A percentile compares a stretch with the other conserved stretches of the same genome.
These are phyloP conservation scores for Thalassoma bifasciatum DNA, from an alignment of 2,113 vertebrate species.

Conservation along the genomic window DNA sequence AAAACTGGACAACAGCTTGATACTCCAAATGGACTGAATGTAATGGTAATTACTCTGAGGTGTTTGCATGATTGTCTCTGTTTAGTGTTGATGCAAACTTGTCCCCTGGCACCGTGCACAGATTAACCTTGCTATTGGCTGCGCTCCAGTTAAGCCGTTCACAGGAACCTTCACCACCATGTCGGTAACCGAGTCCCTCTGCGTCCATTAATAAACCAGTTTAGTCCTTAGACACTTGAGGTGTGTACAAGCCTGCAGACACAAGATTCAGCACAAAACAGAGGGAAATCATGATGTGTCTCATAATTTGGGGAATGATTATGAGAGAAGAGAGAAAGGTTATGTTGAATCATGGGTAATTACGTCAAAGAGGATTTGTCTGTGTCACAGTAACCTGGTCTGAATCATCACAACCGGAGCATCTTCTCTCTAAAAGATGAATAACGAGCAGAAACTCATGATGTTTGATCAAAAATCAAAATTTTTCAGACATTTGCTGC, in stretches of 20 bases:
- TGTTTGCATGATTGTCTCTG: not conserved
- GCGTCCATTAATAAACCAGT: slow-evolving; percentile 55
- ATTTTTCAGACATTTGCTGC: too few relatives aligned
- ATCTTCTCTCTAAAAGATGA: not conserved
- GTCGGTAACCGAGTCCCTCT: slow-evolving; percentile 39
- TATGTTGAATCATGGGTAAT: not conserved
- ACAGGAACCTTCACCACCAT: slow-evolving; percentile 39
- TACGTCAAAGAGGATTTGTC: too few relatives aligned
- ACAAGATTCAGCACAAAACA: not conserved
- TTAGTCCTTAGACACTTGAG: slow-evolving; percentile 42
- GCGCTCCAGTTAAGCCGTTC: slow-evolving; percentile 49
- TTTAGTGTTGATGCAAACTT: slow-evolving; percentile 2
- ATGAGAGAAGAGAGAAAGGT: not conserved
- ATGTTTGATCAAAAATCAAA: not conserved
- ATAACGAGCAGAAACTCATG: not conserved
- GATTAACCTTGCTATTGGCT: slow-evolving; percentile 42
- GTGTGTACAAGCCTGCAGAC: slow-evolving; percentile 22
- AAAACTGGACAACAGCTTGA: not conserved
- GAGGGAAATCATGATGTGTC: not conserved
- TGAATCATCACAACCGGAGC: not conserved
- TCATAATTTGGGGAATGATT: slow-evolving; percentile 1
- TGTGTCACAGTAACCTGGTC: not conserved
- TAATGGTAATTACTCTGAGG: not conserved
- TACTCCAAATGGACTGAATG: not conserved
- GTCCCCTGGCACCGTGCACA: slow-evolving; percentile 19